These are phyloP conservation scores for Cynodonichthys magdalenae DNA, from an alignment of 2,797 vertebrate genomes.

Conservation along the genomic window DNA sequence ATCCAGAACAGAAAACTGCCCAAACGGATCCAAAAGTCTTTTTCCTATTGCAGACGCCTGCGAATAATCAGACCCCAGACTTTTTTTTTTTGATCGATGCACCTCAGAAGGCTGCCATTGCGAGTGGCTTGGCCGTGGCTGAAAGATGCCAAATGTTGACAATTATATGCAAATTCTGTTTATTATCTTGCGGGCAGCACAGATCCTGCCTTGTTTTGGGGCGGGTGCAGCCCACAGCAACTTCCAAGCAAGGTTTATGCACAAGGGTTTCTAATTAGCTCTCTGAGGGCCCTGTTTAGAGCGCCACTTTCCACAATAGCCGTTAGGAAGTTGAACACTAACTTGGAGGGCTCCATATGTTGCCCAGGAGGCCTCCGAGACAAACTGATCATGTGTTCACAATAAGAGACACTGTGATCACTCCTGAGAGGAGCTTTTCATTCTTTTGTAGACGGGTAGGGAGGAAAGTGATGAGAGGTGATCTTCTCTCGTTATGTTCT, in stretches of 20 bases:
- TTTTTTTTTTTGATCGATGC: constrained; percentile 65
- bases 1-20: constrained; percentile 54
- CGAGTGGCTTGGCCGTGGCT: constrained; percentile 58
- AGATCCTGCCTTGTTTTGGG: constrained; percentile 75
- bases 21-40: constrained; percentile 50
- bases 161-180: constrained; percentile 85
- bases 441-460: constrained; percentile 35
- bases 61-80: constrained; percentile 59
- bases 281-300: constrained; percentile 80
- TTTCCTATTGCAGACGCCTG: constrained; percentile 42
- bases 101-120: constrained; percentile 61
- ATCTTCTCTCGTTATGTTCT: constrained; percentile 53
- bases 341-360: constrained; percentile 84
- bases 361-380: constrained; percentile 80
- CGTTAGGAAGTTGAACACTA: constrained; percentile 77
- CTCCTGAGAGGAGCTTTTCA: constrained; percentile 49
- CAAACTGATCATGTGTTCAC: constrained; percentile 58
- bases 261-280: constrained; percentile 86
- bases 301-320: constrained; percentile 77
- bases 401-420: constrained; percentile 56
- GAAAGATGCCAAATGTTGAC: constrained; percentile 74
- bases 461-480: constrained; percentile 33
- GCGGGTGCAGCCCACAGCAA: constrained; percentile 78
- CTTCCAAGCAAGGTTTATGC: constrained; percentile 80
- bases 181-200: constrained; percentile 80